phyloP scores from a whole-genome alignment of 2,888 invertebrate genomes.

The Protodeltote pygarga region DNA sequence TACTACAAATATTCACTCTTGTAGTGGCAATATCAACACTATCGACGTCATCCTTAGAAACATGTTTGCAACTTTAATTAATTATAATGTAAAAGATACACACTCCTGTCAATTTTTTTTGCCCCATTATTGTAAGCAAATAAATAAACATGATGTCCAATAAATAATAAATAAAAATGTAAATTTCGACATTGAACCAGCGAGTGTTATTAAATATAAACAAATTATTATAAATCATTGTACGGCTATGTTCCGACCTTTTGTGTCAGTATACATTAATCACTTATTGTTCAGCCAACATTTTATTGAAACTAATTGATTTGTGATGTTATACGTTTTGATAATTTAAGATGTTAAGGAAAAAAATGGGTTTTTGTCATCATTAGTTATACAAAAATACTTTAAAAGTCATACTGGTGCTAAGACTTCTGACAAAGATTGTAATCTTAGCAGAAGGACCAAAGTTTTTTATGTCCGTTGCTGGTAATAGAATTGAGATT shows the following conservation, averaged over 20 bases:
- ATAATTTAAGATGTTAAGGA: slow-evolving; percentile 12
- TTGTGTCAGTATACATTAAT: slow-evolving; percentile 41
- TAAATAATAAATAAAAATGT: slow-evolving; percentile 45
- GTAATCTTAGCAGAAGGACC: too few relatives aligned
- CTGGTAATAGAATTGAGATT: slow-evolving; percentile 32
- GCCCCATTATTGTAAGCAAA: slow-evolving; percentile 16
- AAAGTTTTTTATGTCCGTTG: slow-evolving; percentile 43
- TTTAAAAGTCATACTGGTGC: too few relatives aligned
- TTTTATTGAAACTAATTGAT: slow-evolving; percentile 50
- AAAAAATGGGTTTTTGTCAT: slow-evolving; percentile 17
- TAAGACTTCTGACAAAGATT: slow-evolving; percentile 12
- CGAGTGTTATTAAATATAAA: slow-evolving; percentile 46
- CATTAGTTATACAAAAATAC: too few relatives aligned
- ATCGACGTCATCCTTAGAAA: too few relatives aligned
- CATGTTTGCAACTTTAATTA: too few relatives aligned
- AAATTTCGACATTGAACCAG: slow-evolving; percentile 48
- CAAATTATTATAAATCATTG: slow-evolving; percentile 45
- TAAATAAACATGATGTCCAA: slow-evolving; percentile 38
- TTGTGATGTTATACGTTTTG: slow-evolving; percentile 34
- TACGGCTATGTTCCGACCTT: slow-evolving; percentile 40
- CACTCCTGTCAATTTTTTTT: slow-evolving; percentile 12
- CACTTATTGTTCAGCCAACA: slow-evolving; percentile 43
- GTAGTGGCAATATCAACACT: too few relatives aligned
- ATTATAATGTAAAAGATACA: slow-evolving; percentile 12
- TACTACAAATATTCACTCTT: too few relatives aligned